Evolutionary conservation across 2,113 vertebrate species (phyloP).

Genomic region (Artemisiospiza belli): DNA sequence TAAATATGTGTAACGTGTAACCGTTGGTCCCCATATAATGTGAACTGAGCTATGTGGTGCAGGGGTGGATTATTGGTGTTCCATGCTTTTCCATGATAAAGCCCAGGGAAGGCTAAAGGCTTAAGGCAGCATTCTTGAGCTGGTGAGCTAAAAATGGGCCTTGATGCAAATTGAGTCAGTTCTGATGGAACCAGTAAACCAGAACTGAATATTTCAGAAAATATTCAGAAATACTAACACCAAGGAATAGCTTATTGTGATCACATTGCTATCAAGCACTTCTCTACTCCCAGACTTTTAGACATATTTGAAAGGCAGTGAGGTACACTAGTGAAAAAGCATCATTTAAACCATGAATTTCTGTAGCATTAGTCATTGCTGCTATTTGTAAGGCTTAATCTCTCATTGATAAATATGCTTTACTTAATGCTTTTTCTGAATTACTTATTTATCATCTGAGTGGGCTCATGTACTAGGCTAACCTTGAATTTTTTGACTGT

Average conservation of each 20-base stretch:
- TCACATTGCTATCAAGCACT: neutral
- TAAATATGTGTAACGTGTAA: neutral
- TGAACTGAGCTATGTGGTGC: neutral
- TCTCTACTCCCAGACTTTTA: neutral
- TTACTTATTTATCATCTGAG: neutral
- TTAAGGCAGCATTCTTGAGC: neutral
- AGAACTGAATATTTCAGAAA: too few relatives aligned
- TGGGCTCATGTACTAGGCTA: neutral
- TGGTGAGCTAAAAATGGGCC: neutral
- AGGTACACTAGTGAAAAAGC: neutral
- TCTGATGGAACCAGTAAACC: neutral
- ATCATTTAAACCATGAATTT: neutral
- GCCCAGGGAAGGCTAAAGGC: neutral
- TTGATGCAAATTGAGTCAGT: neutral
- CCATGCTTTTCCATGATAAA: neutral
- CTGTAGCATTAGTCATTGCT: neutral
- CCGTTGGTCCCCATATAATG: neutral
- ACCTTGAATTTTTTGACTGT: neutral
- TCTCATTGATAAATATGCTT: neutral
- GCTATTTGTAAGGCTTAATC: neutral
- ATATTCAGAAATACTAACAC: neutral
- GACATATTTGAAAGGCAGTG: neutral
- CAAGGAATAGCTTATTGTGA: neutral
- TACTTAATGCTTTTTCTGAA: neutral
- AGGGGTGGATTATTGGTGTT: neutral